Percentiles rank a stretch among this genome's conserved stretches.
phyloP scores from a whole-genome alignment of 2,113 vertebrate genomes.

The Chloebia gouldiae region DNA sequence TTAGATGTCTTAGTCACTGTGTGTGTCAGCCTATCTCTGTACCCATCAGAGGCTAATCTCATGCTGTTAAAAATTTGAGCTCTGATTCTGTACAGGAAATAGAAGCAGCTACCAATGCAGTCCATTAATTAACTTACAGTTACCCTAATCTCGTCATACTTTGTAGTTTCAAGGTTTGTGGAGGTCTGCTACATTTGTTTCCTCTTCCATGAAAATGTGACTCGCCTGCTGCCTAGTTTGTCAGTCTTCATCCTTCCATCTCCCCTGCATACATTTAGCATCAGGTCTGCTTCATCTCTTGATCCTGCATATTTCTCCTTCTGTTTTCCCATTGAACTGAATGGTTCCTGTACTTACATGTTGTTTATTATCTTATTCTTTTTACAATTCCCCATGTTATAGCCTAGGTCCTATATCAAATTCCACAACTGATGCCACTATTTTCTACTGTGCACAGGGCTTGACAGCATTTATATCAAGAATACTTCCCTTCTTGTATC shows the following conservation, averaged over 20 bases:
- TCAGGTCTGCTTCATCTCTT: neutral
- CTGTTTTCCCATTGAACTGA: neutral
- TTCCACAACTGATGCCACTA: neutral
- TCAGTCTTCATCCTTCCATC: neutral
- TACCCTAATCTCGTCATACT: neutral
- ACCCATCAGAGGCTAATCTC: neutral
- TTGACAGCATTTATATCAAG: neutral
- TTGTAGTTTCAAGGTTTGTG: neutral
- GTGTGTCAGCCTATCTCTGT: neutral
- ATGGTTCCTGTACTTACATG: neutral
- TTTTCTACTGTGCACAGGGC: neutral
- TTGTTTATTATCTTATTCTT: neutral
- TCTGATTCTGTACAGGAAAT: neutral
- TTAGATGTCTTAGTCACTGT: neutral
- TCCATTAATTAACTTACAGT: neutral
- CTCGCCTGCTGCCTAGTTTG: neutral
- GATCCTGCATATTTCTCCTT: neutral
- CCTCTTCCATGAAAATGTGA: neutral
- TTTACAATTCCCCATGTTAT: neutral
- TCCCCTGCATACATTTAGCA: neutral
- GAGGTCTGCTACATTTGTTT: neutral
- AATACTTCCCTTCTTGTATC: neutral
- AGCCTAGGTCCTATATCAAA: neutral
- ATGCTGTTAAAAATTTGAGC: neutral
- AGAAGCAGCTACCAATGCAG: neutral